Evolutionary conservation across 2,888 invertebrate species (phyloP).

Genomic region (Neoaliturus tenellus): DNA sequence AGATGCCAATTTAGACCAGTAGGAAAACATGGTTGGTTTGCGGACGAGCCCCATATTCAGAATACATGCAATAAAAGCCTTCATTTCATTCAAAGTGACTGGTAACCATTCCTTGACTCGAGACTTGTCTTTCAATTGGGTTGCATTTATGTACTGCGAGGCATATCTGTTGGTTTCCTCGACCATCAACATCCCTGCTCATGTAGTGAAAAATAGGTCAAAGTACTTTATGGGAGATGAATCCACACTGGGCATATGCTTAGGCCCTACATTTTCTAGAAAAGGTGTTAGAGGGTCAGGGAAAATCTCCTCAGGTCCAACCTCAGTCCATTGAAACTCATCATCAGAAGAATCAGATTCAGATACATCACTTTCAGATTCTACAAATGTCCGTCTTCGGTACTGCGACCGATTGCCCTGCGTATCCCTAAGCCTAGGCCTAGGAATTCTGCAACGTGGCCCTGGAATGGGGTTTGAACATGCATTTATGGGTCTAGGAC

Average conservation of each 20-base stretch:
- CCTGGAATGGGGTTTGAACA: neutral
- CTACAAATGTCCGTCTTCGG: neutral
- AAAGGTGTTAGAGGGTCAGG: neutral
- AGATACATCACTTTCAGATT: neutral
- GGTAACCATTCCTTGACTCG: slow-evolving; percentile 25
- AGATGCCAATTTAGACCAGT: neutral
- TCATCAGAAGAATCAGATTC: neutral
- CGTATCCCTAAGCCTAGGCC: neutral
- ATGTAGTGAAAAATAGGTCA: slow-evolving; percentile 17
- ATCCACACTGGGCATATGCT: neutral
- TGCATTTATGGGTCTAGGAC: too few species aligned
- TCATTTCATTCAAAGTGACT: neutral
- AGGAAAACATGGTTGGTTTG: slow-evolving; percentile 10
- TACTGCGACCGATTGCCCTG: neutral
- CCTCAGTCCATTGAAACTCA: neutral
- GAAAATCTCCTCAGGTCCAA: neutral
- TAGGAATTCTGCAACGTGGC: neutral
- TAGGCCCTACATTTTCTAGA: neutral
- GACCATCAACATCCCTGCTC: neutral
- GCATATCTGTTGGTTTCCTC: slow-evolving; percentile 13
- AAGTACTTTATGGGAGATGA: neutral
- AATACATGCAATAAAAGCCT: slow-evolving; percentile 11
- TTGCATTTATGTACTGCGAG: neutral
- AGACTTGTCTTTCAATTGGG: neutral
- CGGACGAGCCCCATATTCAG: slow-evolving; percentile 15